A percentile compares a stretch with the other conserved stretches of the same genome.
These are phyloP conservation scores for Miichthys miiuy DNA, from an alignment of 2,797 vertebrate genomes.

Conservation along the genomic window DNA sequence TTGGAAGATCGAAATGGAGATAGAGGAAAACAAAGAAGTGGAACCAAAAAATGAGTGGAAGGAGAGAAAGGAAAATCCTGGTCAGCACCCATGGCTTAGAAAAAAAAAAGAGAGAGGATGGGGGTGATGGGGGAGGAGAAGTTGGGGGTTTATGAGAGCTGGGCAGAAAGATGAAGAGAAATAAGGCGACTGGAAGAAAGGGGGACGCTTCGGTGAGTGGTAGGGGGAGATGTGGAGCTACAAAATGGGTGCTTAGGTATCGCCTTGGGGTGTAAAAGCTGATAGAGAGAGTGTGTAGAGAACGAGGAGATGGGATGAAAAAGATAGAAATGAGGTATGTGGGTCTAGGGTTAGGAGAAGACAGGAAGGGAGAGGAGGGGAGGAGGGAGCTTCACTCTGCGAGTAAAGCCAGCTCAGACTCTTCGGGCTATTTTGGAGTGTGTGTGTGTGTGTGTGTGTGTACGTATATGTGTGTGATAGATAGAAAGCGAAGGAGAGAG, in stretches of 20 bases:
- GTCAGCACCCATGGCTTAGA: conserved; percentile 44
- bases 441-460: conserved; percentile 24
- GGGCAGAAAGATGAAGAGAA: conserved; percentile 58
- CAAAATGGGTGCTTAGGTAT: conserved; percentile 63
- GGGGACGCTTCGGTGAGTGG: conserved; percentile 52
- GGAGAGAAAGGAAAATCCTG: conserved; percentile 59
- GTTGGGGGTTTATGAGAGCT: conserved; percentile 35
- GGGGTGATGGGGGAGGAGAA: not conserved
- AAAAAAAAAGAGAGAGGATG: not conserved
- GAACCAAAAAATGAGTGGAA: conserved; percentile 28
- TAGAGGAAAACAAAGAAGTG: conserved; percentile 47
- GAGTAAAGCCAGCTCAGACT: conserved; percentile 57
- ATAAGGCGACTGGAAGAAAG: conserved; percentile 53
- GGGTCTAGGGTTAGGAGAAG: conserved; percentile 65
- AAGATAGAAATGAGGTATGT: conserved; percentile 70
- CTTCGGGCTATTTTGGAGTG: conserved; percentile 67
- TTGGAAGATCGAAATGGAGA: conserved; percentile 76
- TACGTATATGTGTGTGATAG: conserved; percentile 1
- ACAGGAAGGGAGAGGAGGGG: conserved; percentile 28
- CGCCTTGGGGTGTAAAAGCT: conserved; percentile 58
- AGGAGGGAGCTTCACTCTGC: conserved; percentile 45
- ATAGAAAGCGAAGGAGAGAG: conserved; percentile 16
- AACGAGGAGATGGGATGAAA: conserved; percentile 63
- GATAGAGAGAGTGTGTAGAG: conserved; percentile 44
- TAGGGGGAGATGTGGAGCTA: conserved; percentile 55